Evolutionary conservation across 2,113 vertebrate species (phyloP), one percentile per base, ranked within the genome.

Genomic region (Rhinichthys klamathensis): DNA sequence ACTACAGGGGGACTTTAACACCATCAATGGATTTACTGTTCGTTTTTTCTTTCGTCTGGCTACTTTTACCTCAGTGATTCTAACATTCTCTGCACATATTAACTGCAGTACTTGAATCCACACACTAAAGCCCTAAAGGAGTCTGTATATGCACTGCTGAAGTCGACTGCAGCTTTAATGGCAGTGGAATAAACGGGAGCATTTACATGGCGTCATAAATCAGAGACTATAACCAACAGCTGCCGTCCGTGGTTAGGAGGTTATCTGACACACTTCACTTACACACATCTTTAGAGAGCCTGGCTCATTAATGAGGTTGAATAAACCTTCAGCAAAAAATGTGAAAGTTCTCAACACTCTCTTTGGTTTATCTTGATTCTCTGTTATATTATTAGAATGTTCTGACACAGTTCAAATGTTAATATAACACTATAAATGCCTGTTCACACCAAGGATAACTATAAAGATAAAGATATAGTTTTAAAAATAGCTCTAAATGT

Each of bases 161-260:
- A 70, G 35, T 70, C 35, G 41, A 69, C 16, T 11, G 32, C 67
- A 23, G 67, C 67, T 70, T 32, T 38, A 38, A 70, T 10, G 32
- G 32, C 32, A 69, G 25, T 27, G 60, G 60, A 63, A 27, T 63
- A 16, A 65, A 65, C 27, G 2, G 27, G 27, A 65, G 69, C 69
- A 72, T 72, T 72, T 72, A n/a, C 35, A 23, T 72, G 69, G 69
- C 35, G 0, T 72, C 69, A 72, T 72, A 72, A 72, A 72, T 70
- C 69, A 72, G 69, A 13, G 32, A 41, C 4, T 70, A 70, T 70
- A 41, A 70, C 32, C 67, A n/a, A 35, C 61, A 65, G 13, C 13
- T 16, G 27, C 61, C 61, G 13, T 0, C 61, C 27, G 27, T 13
- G 35, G 35, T n/a, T n/a, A n/a, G 35, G 10, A n/a, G 69, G 35